phyloP scores from a whole-genome alignment of 1,140 invertebrate genomes.

The Drosophila lowei region DNA sequence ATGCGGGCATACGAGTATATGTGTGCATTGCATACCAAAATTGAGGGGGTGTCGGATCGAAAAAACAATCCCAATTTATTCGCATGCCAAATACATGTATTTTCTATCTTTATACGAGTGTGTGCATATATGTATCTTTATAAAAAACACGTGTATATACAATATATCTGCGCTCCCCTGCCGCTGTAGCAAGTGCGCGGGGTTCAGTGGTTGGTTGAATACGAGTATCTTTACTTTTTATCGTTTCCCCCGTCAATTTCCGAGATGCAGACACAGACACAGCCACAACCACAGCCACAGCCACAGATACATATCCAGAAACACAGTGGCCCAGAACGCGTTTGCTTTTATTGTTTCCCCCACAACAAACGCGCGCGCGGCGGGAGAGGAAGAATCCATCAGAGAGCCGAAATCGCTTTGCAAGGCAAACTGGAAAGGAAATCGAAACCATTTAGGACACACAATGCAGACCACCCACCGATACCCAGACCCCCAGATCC shows the following conservation, averaged over 20 bases:
- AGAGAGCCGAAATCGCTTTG: conserved; percentile 25
- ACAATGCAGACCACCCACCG: background rate
- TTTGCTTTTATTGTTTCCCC: conserved; percentile 68
- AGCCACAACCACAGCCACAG: conserved; percentile 8
- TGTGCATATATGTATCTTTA: conserved; percentile 40
- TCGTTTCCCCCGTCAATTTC: conserved; percentile 55
- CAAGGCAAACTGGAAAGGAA: conserved; percentile 22
- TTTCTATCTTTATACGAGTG: conserved; percentile 5
- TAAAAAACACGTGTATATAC: conserved; percentile 61
- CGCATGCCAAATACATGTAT: conserved; percentile 55
- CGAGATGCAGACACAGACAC: conserved; percentile 46
- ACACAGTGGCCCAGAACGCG: conserved; percentile 42
- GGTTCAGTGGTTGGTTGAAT: conserved; percentile 23
- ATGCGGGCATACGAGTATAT: no score
- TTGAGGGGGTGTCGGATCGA: conserved; percentile 4
- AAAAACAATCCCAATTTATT: conserved; percentile 63
- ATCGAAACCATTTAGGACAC: conserved; percentile 39
- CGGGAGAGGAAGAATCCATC: conserved; percentile 45
- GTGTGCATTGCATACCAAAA: conserved; percentile 29
- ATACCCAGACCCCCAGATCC: background rate
- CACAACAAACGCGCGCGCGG: conserved; percentile 23
- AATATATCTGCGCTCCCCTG: conserved; percentile 1
- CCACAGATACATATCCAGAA: background rate
- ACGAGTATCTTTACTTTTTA: conserved; percentile 19
- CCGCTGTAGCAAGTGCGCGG: conserved; percentile 30